phyloP scores from a whole-genome alignment of 2,888 invertebrate species.

The Dugesia japonica region DNA sequence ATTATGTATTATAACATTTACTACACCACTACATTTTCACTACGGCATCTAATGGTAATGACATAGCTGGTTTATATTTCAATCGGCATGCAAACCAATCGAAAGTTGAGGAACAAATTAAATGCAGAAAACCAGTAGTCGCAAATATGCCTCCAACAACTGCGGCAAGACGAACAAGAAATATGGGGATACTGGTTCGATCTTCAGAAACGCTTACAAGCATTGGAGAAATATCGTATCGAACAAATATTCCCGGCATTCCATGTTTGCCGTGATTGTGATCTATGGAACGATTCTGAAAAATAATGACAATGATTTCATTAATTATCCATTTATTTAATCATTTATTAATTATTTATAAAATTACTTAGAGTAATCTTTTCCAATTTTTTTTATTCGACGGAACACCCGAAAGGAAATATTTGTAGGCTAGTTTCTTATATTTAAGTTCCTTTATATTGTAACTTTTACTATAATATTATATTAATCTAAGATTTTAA shows the following conservation, averaged over 20 bases:
- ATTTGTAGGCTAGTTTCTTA: no score
- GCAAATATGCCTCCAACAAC: constrained; percentile 80
- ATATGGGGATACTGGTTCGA: constrained; percentile 52
- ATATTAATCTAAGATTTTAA: no score
- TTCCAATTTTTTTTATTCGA: no score
- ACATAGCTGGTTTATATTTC: background rate
- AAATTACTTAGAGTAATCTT: no score
- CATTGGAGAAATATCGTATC: constrained; percentile 78
- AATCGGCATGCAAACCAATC: background rate
- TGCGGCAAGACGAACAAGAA: constrained; percentile 71
- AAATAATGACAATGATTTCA: no score
- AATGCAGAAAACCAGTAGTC: constrained; percentile 52
- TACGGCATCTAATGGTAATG: background rate
- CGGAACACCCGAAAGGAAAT: no score
- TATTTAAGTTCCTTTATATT: no score
- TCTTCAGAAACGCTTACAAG: constrained; percentile 54
- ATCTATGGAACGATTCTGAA: constrained; percentile 60
- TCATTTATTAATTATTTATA: no score
- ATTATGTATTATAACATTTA: no score
- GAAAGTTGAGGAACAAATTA: background rate
- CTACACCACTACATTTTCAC: background rate
- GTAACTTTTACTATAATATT: no score
- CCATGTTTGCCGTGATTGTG: constrained; percentile 68
- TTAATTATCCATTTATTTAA: no score
- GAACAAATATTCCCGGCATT: constrained; percentile 78